A percentile compares a stretch with the other conserved stretches of the same genome.
These are phyloP conservation scores for Aphyosemion australe DNA, from an alignment of 2,113 vertebrate genomes.

Conservation along the genomic window DNA sequence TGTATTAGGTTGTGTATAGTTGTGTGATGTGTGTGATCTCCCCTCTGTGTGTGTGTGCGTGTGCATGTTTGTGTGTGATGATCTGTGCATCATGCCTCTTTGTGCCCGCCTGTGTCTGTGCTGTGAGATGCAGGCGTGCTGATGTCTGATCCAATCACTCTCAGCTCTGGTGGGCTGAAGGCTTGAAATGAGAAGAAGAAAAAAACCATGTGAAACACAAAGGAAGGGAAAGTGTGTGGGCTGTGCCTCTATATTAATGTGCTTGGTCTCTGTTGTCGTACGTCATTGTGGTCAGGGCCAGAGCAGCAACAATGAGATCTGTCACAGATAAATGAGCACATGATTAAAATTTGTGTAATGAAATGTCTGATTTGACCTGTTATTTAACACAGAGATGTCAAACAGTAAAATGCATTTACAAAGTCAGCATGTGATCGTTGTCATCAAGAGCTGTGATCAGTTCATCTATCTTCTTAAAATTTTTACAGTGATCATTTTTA, in stretches of 20 bases:
- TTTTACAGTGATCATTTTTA: too few relatives aligned
- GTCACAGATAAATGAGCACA: conserved; percentile 7
- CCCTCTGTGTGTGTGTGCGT: background rate
- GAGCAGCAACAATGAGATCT: conserved; percentile 5
- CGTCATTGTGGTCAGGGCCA: conserved; percentile 6
- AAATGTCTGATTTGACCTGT: conserved; percentile 4
- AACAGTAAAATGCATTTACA: background rate
- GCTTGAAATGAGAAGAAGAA: conserved; percentile 34
- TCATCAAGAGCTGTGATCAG: too few relatives aligned
- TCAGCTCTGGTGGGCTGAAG: conserved; percentile 56
- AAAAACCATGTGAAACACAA: conserved; percentile 34
- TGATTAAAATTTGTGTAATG: conserved; percentile 17
- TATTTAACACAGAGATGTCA: background rate
- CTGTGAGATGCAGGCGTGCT: conserved; percentile 38
- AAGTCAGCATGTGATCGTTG: background rate
- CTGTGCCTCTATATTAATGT: conserved; percentile 32
- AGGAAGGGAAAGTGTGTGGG: conserved; percentile 27
- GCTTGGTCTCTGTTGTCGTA: conserved; percentile 11
- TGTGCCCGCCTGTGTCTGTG: conserved; percentile 34
- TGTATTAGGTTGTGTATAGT: background rate
- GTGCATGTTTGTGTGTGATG: conserved; percentile 17
- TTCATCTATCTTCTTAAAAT: too few relatives aligned
- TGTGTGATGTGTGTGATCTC: background rate
- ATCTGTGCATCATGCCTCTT: conserved; percentile 36
- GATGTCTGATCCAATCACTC: conserved; percentile 63